Evolutionary conservation across 2,888 invertebrate genomes (phyloP).

Genomic region (Drosophila kokeensis): DNA sequence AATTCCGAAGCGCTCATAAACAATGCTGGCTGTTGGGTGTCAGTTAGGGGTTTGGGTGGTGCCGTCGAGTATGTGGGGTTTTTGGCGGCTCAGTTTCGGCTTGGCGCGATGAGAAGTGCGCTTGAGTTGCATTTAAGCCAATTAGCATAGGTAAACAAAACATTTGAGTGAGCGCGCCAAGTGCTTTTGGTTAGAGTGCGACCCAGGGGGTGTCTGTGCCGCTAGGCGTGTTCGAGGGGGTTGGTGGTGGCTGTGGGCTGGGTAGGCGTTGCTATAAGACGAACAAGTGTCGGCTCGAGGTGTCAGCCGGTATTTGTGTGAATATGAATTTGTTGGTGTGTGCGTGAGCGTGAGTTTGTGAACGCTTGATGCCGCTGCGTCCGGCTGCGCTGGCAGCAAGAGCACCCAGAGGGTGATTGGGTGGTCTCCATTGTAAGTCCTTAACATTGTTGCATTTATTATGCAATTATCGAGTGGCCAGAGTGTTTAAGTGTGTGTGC

Average conservation of each 20-base stretch:
- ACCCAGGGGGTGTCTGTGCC: slow-evolving; percentile 22
- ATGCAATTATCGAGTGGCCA: slow-evolving; percentile 80
- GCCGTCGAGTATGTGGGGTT: neutral
- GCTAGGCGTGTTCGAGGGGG: neutral
- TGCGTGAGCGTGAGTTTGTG: slow-evolving; percentile 42
- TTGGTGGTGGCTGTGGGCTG: neutral
- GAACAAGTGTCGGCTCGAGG: slow-evolving; percentile 56
- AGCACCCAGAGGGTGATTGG: neutral
- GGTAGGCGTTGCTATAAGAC: slow-evolving; percentile 4
- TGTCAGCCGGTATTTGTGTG: slow-evolving; percentile 70
- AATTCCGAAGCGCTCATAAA: slow-evolving; percentile 72
- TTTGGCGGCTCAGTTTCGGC: slow-evolving; percentile 56
- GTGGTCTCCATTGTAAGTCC: slow-evolving; percentile 45
- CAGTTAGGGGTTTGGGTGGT: neutral
- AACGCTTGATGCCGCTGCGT: neutral
- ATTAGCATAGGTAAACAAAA: slow-evolving; percentile 83
- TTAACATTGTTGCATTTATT: slow-evolving; percentile 79
- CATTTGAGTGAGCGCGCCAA: slow-evolving; percentile 78
- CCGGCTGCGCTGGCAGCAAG: neutral
- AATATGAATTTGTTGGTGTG: slow-evolving; percentile 37
- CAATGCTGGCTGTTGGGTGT: slow-evolving; percentile 56
- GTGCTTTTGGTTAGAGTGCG: slow-evolving; percentile 68
- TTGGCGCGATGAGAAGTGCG: slow-evolving; percentile 74
- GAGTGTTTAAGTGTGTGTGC: slow-evolving; percentile 41
- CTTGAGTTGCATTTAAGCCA: slow-evolving; percentile 83